Conservation (phyloP, 2,113 vertebrate genomes). For the Eupsittula cactorum region DNA sequence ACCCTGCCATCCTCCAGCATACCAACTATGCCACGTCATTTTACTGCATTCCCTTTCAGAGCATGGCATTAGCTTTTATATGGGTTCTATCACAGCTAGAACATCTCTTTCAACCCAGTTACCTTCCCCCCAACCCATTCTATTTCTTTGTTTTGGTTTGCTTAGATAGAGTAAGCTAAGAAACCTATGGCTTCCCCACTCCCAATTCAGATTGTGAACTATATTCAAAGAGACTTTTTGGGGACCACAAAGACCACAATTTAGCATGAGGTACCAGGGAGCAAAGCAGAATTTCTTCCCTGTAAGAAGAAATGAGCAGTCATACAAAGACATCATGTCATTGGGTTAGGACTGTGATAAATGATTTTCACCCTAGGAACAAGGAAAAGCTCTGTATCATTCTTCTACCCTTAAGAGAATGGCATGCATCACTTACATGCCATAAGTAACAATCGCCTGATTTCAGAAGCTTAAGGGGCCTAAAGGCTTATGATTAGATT, state of each 20-base stretch:
- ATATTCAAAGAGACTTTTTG: neutral
- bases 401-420: neutral
- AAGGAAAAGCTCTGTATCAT: neutral
- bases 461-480: neutral
- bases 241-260: neutral
- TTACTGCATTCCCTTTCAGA: neutral
- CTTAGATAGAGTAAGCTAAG: neutral
- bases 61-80: neutral
- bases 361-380: neutral
- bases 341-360: neutral
- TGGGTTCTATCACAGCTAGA: neutral
- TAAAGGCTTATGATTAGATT: neutral
- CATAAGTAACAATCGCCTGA: neutral
- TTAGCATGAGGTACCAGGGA: neutral
- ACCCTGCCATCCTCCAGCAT: neutral
- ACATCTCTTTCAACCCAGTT: neutral
- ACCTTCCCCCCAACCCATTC: neutral
- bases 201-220: neutral
- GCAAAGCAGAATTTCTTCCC: neutral
- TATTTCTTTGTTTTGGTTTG: neutral
- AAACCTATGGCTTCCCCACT: neutral
- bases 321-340: neutral
- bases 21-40: neutral
- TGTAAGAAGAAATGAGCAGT: neutral
- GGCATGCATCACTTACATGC: neutral